phyloP scores from a whole-genome alignment of 2,888 invertebrate genomes.

The Palloptera scutellata region DNA sequence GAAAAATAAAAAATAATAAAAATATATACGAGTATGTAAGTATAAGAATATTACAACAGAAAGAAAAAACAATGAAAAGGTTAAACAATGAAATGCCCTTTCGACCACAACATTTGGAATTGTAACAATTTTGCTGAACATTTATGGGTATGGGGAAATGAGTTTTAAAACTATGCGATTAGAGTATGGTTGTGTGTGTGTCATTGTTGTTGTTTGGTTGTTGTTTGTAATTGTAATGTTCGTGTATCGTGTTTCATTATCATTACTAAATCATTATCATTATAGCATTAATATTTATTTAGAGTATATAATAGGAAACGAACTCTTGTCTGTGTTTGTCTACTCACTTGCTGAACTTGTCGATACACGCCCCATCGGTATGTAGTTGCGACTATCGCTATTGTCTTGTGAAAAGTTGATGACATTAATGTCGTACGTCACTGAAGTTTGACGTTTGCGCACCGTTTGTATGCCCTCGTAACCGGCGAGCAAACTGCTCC shows the following conservation, averaged over 20 bases:
- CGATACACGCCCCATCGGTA: constrained; percentile 64
- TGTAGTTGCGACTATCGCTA: constrained; percentile 61
- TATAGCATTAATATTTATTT: no score
- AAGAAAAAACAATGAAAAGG: background rate
- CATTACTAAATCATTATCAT: no score
- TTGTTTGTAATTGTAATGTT: no score
- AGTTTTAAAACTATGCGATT: no score
- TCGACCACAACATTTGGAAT: no score
- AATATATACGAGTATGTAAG: background rate
- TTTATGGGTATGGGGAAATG: no score
- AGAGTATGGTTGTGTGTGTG: no score
- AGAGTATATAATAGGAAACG: no score
- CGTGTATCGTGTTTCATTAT: no score
- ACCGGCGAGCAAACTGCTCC: constrained; percentile 53
- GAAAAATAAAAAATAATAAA: no score
- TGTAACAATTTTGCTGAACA: no score
- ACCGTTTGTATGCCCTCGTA: constrained; percentile 56
- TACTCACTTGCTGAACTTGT: constrained; percentile 64
- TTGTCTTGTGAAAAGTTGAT: constrained; percentile 64
- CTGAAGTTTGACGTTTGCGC: constrained; percentile 63
- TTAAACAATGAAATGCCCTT: background rate
- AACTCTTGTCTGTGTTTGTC: background rate
- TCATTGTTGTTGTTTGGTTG: no score
- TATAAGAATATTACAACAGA: background rate
- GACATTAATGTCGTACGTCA: constrained; percentile 64